A percentile compares a stretch with the other conserved stretches of the same genome.
Conservation (phyloP, 2,113 vertebrate species). For the Synchiropus splendidus region DNA sequence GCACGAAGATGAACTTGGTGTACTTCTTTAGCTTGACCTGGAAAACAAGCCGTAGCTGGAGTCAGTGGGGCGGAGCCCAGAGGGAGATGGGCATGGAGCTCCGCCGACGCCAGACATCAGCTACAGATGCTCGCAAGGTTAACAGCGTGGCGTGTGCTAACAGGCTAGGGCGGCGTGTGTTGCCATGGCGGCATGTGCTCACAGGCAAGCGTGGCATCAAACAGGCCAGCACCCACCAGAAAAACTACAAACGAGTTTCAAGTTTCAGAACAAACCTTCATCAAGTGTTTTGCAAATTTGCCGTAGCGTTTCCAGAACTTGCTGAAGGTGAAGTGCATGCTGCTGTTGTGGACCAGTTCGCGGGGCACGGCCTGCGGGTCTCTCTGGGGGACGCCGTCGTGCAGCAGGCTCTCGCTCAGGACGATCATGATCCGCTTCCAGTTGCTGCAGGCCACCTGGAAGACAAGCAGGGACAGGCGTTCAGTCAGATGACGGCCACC, state of each 20-base stretch:
- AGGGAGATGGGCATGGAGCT: too few species aligned
- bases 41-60: conserved; percentile 47
- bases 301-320: conserved; percentile 96
- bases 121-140: too few species aligned
- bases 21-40: conserved; percentile 92
- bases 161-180: too few species aligned
- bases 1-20: conserved; percentile 94
- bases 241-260: too few species aligned
- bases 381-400: conserved; percentile 75
- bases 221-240: too few species aligned
- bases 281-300: conserved; percentile 86
- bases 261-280: conserved; percentile 70
- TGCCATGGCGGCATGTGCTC: too few species aligned
- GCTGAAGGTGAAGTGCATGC: conserved; percentile 90
- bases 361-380: conserved; percentile 82
- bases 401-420: conserved; percentile 82
- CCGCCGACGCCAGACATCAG: too few species aligned
- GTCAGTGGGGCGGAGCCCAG: too few species aligned
- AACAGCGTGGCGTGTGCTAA: too few species aligned
- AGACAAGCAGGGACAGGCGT: too few species aligned
- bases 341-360: conserved; percentile 83
- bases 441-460: conserved; percentile 87
- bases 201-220: too few species aligned
- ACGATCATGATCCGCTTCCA: conserved; percentile 98
- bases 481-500: too few species aligned